Percentiles rank a stretch among this genome's conserved stretches.
These are phyloP conservation scores for Ischnus inquisitorius DNA, from an alignment of 2,888 invertebrate species.

Conservation along the genomic window DNA sequence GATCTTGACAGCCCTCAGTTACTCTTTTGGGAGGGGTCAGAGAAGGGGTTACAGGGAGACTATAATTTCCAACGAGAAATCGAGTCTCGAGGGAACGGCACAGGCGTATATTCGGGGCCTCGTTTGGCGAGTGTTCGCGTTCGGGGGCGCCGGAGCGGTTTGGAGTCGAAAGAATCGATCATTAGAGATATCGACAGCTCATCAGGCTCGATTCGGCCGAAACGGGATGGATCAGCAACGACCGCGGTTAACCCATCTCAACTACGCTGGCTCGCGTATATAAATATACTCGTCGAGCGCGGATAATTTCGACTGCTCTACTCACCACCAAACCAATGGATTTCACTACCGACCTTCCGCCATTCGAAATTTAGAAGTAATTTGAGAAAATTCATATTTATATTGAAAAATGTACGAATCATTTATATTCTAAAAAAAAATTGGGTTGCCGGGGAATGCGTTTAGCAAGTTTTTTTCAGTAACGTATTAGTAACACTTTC, in stretches of 20 bases:
- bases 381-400: too few species aligned
- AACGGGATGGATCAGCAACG: constrained; percentile 35
- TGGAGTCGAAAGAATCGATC: constrained; percentile 63
- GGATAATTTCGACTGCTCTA: constrained; percentile 49
- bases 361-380: too few species aligned
- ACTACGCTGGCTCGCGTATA: constrained; percentile 41
- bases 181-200: constrained; percentile 69
- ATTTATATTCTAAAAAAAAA: too few species aligned
- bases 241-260: constrained; percentile 60
- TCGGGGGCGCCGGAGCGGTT: constrained; percentile 2
- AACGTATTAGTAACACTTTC: too few species aligned
- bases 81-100: constrained; percentile 14
- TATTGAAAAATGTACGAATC: too few species aligned
- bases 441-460: too few species aligned
- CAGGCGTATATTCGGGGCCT: background rate
- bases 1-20: constrained; percentile 46
- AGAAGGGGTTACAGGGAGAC: background rate
- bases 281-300: constrained; percentile 46
- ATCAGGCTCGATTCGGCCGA: constrained; percentile 58
- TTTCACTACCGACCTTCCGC: constrained; percentile 5
- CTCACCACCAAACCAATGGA: constrained; percentile 17
- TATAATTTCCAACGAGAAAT: constrained; percentile 57
- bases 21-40: background rate
- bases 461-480: too few species aligned
- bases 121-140: background rate